Evolutionary conservation across 2,113 vertebrate species (phyloP).

Genomic region (Heliornis fulica): DNA sequence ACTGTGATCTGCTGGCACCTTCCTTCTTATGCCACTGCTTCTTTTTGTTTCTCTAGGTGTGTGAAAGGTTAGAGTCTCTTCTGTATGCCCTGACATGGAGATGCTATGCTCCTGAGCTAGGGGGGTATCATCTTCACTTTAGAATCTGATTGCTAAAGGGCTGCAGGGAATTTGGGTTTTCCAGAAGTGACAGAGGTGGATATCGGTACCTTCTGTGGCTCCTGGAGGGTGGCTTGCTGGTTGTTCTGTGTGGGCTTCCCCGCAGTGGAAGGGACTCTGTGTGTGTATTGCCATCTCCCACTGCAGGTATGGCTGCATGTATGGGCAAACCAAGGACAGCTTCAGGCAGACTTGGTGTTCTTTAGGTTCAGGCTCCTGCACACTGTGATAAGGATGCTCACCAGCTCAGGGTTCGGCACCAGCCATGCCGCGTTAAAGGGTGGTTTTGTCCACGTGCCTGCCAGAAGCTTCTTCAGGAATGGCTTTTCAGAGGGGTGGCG

Average conservation of each 20-base stretch:
- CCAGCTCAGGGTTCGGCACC: not conserved
- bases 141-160: not conserved
- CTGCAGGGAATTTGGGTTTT: not conserved
- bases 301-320: fast-evolving
- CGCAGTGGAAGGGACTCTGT: not conserved
- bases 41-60: not conserved
- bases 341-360: not conserved
- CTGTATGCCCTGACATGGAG: not conserved
- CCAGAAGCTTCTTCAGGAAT: not conserved
- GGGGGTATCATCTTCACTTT: not conserved
- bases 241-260: not conserved
- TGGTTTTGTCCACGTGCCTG: not conserved
- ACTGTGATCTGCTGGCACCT: not conserved
- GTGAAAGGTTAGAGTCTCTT: not conserved
- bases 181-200: not conserved
- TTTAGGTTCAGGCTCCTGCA: not conserved
- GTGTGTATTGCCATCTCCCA: not conserved
- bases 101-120: not conserved
- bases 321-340: not conserved
- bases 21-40: not conserved
- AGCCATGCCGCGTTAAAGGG: not conserved
- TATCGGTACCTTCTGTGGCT: not conserved
- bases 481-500: not conserved
- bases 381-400: too few species aligned
- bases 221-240: not conserved